Evolutionary conservation across 1,140 invertebrate genomes (phyloP).

Genomic region (Ganaspis sp.): DNA sequence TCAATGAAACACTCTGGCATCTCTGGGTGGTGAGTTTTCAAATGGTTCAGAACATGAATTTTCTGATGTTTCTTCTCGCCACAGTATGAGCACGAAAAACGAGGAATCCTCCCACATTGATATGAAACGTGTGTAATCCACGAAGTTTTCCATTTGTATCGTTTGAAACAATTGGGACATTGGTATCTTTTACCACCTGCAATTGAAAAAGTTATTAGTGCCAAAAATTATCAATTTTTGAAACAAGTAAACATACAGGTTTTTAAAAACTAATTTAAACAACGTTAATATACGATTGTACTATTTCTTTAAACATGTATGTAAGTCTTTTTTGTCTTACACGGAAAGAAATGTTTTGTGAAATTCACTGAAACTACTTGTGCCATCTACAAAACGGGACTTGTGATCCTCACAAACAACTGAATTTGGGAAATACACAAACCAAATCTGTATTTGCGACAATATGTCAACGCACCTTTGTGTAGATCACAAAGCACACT

Average conservation of each 20-base stretch:
- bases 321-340: too few species aligned
- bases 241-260: not conserved
- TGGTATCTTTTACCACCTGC: constrained; percentile 36
- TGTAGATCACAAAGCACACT: too few species aligned
- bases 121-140: constrained; percentile 45
- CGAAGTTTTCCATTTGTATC: constrained; percentile 40
- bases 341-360: too few species aligned
- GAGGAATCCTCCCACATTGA: constrained; percentile 48
- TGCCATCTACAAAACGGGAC: too few species aligned
- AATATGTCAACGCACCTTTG: too few species aligned
- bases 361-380: too few species aligned
- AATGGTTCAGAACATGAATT: constrained; percentile 35
- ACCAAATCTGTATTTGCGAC: too few species aligned
- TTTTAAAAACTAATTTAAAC: too few species aligned
- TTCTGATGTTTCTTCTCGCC: constrained; percentile 41
- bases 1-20: not conserved
- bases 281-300: too few species aligned
- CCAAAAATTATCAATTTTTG: not conserved
- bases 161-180: constrained; percentile 43
- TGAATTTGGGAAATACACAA: too few species aligned
- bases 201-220: not conserved
- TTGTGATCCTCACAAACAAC: too few species aligned
- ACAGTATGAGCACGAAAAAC: constrained; percentile 49
- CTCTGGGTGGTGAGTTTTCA: not conserved
- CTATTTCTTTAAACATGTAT: too few species aligned